These are phyloP conservation scores for Tricholauxania praeusta DNA, from an alignment of 2,888 invertebrate species.

Conservation along the genomic window DNA sequence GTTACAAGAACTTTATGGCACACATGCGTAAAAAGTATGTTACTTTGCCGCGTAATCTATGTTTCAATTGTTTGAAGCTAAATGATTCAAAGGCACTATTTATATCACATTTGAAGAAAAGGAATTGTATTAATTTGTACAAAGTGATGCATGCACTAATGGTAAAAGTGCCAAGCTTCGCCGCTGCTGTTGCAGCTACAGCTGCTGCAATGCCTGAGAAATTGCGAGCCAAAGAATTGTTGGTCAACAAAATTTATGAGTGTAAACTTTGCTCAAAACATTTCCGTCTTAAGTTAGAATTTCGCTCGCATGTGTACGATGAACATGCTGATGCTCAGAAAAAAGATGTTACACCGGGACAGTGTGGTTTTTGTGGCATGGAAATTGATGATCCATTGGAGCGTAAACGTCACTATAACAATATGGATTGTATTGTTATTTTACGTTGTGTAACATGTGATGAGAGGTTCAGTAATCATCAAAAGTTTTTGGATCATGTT, in stretches of 20 bases:
- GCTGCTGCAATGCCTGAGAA: conserved; percentile 58
- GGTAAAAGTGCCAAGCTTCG: conserved; percentile 53
- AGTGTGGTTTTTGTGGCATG: conserved; percentile 65
- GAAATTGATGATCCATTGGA: conserved; percentile 66
- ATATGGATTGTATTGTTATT: conserved; percentile 67
- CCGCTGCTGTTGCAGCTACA: conserved; percentile 47
- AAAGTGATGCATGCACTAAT: conserved; percentile 61
- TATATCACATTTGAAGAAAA: conserved; percentile 67
- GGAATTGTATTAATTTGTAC: conserved; percentile 67
- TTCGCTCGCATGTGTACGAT: conserved; percentile 67
- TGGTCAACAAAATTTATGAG: conserved; percentile 67
- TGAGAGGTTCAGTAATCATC: conserved; percentile 65
- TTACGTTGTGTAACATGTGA: conserved; percentile 67
- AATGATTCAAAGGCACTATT: conserved; percentile 68
- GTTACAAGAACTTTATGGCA: conserved; percentile 68
- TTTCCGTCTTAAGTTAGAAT: conserved; percentile 66
- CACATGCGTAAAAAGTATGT: conserved; percentile 68
- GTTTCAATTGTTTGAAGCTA: conserved; percentile 67
- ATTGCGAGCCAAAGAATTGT: conserved; percentile 65
- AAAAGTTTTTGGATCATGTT: conserved; percentile 67
- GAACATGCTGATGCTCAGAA: conserved; percentile 66
- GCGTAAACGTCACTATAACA: conserved; percentile 67
- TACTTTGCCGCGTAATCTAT: conserved; percentile 64
- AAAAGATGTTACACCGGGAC: conserved; percentile 64
- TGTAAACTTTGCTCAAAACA: conserved; percentile 66